Conservation (phyloP, 1,140 invertebrate genomes). For the Manduca sexta region DNA sequence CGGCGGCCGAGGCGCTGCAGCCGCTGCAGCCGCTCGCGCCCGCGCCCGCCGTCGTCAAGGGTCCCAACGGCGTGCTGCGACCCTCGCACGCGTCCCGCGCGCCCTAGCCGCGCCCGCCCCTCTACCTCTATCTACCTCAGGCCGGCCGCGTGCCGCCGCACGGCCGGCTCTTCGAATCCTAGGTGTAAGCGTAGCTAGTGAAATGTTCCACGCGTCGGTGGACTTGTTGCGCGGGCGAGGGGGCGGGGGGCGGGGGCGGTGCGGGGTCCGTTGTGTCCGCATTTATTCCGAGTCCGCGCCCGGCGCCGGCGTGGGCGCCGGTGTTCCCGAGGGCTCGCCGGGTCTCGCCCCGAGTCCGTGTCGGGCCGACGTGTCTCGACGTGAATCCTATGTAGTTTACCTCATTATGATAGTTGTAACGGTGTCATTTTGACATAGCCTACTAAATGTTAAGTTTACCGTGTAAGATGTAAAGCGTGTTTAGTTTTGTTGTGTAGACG, state of each 20-base stretch:
- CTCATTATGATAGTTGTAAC: slow-evolving; percentile 65
- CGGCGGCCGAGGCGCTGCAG: slow-evolving; percentile 60
- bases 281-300: slow-evolving; percentile 21
- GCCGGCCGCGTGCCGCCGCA: slow-evolving; percentile 30
- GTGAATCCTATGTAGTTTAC: slow-evolving; percentile 67
- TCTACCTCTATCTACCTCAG: slow-evolving; percentile 49
- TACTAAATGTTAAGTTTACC: slow-evolving; percentile 66
- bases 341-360: slow-evolving; percentile 7
- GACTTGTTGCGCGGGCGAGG: slow-evolving; percentile 1
- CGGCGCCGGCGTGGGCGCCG: background rate
- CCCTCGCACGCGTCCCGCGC: slow-evolving; percentile 10
- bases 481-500: slow-evolving; percentile 43
- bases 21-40: slow-evolving; percentile 49
- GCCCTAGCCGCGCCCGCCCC: slow-evolving; percentile 12
- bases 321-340: background rate
- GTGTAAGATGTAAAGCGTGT: slow-evolving; percentile 64
- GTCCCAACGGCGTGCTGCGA: slow-evolving; percentile 23
- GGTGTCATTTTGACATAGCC: slow-evolving; percentile 67
- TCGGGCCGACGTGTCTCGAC: slow-evolving; percentile 36
- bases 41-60: slow-evolving; percentile 17
- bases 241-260: slow-evolving; percentile 1
- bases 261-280: slow-evolving; percentile 15
- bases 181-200: slow-evolving; percentile 63
- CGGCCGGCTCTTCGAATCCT: slow-evolving; percentile 62
- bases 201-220: slow-evolving; percentile 45